These are phyloP conservation scores for Brassicogethes aeneus DNA, from an alignment of 2,888 invertebrate genomes.

Conservation along the genomic window DNA sequence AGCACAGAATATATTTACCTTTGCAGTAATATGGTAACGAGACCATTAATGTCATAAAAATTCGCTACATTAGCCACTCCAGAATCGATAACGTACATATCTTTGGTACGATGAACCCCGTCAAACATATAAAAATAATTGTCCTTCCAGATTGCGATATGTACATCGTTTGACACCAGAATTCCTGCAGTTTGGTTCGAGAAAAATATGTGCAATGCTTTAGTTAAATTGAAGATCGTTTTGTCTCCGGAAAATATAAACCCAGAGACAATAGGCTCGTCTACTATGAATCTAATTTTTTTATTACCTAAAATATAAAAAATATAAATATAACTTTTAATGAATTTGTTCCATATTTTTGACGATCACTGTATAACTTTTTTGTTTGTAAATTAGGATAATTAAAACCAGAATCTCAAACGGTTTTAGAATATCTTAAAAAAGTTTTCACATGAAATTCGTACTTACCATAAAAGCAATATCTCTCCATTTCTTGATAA, in stretches of 20 bases:
- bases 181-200: conserved; percentile 46
- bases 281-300: conserved; percentile 37
- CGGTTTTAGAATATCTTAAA: no score
- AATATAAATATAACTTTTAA: neutral
- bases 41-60: conserved; percentile 44
- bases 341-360: no score
- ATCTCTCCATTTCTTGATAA: conserved; percentile 43
- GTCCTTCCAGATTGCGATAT: conserved; percentile 49
- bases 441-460: no score
- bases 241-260: conserved; percentile 32
- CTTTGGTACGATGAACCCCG: conserved; percentile 48
- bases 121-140: conserved; percentile 57
- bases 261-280: conserved; percentile 36
- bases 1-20: no score
- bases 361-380: neutral
- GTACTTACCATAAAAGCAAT: conserved; percentile 43
- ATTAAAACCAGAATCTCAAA: no score
- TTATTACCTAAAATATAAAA: conserved; percentile 26
- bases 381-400: no score
- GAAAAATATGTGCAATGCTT: conserved; percentile 50
- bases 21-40: conserved; percentile 45
- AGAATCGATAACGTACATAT: conserved; percentile 43
- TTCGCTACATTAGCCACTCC: conserved; percentile 51
- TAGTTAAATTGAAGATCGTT: conserved; percentile 40
- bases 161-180: conserved; percentile 37